Evolutionary conservation across 2,888 invertebrate genomes (phyloP).

Genomic region (Sarcophaga rosellei): DNA sequence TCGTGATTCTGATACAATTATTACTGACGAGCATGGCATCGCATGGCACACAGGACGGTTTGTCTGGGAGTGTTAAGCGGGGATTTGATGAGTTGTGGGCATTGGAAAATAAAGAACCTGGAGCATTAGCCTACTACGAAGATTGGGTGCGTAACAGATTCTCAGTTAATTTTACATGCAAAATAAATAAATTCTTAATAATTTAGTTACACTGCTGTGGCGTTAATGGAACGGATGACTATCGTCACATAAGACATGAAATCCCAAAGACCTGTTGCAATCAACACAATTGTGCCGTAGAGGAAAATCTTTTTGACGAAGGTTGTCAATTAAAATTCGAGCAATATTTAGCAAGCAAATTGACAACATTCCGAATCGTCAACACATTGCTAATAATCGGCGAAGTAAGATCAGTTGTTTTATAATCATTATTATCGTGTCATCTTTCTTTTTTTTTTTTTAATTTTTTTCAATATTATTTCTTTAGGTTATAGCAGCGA

Average conservation of each 20-base stretch:
- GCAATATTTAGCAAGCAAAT: constrained; percentile 75
- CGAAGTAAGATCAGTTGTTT: constrained; percentile 72
- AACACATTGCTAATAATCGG: constrained; percentile 75
- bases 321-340: constrained; percentile 76
- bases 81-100: constrained; percentile 76
- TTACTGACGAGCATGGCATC: constrained; percentile 78
- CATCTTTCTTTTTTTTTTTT: neutral
- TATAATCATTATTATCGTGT: neutral
- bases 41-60: constrained; percentile 76
- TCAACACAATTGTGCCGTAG: constrained; percentile 71
- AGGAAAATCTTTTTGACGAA: constrained; percentile 69
- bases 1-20: constrained; percentile 74
- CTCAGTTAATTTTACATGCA: neutral
- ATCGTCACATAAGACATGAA: constrained; percentile 73
- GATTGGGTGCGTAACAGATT: constrained; percentile 70
- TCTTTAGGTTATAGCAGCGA: constrained; percentile 72
- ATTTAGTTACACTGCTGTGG: constrained; percentile 75
- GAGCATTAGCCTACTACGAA: constrained; percentile 76
- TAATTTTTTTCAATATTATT: neutral
- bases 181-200: no score
- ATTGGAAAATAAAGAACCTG: constrained; percentile 72
- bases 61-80: constrained; percentile 75
- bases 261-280: constrained; percentile 75
- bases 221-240: constrained; percentile 75
- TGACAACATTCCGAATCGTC: constrained; percentile 75